A percentile compares a stretch with the other conserved stretches of the same genome.
Conservation (phyloP, 2,888 invertebrate species). For the Agrochola circellaris region DNA sequence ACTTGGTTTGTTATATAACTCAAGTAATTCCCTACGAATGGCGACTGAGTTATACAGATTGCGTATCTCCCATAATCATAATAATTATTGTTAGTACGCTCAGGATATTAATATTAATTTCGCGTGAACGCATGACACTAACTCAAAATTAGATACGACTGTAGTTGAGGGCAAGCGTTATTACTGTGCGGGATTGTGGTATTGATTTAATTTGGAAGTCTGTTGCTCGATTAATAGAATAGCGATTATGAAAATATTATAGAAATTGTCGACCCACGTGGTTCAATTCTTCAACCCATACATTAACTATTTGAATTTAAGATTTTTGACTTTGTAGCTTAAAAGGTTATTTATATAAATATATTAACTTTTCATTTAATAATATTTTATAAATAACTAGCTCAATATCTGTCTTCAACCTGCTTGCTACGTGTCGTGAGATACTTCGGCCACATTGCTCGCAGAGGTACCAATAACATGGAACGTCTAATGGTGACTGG, state of each 20-base stretch:
- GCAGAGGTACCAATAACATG: too few relatives aligned
- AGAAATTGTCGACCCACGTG: too few relatives aligned
- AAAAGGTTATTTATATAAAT: background rate
- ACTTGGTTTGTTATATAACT: slow-evolving; percentile 51
- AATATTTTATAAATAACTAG: background rate
- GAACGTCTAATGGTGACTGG: too few relatives aligned
- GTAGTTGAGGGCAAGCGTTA: slow-evolving; percentile 29
- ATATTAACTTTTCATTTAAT: background rate
- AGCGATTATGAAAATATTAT: background rate
- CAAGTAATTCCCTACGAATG: slow-evolving; percentile 43
- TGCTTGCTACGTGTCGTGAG: too few relatives aligned
- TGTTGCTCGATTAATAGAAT: background rate
- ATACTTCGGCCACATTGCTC: too few relatives aligned
- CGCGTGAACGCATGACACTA: slow-evolving; percentile 53
- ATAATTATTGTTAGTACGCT: slow-evolving; percentile 55
- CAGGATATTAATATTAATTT: slow-evolving; percentile 62
- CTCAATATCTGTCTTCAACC: too few relatives aligned
- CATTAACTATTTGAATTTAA: background rate
- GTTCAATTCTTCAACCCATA: background rate
- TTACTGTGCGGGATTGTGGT: slow-evolving; percentile 12
- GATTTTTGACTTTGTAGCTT: background rate
- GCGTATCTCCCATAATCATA: slow-evolving; percentile 51
- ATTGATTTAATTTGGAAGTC: slow-evolving; percentile 19
- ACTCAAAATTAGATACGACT: slow-evolving; percentile 59
- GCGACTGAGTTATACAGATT: slow-evolving; percentile 46